phyloP scores from a whole-genome alignment of 2,888 invertebrate species.

The Troglohyphantes excavatus region DNA sequence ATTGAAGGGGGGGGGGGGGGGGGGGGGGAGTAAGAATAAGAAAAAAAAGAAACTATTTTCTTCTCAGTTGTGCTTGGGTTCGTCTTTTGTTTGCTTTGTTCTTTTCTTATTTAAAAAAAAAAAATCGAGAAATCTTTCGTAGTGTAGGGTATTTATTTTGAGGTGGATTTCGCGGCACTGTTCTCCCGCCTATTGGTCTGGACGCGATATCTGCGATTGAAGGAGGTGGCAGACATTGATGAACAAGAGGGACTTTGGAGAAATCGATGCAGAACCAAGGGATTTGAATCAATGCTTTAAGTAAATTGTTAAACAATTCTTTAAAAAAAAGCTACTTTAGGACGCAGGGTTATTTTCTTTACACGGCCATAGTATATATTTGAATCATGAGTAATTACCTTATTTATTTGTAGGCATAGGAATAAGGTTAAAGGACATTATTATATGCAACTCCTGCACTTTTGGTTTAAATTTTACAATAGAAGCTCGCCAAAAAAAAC shows the following conservation, averaged over 20 bases:
- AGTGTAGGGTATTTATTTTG: slow-evolving; percentile 59
- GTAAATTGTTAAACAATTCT: no score
- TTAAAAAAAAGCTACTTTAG: no score
- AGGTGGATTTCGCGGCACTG: slow-evolving; percentile 8
- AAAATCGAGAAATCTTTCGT: slow-evolving; percentile 29
- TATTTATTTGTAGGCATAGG: no score
- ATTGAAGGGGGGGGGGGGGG: slow-evolving; percentile 27
- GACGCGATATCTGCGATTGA: slow-evolving; percentile 19
- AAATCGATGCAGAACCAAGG: background rate
- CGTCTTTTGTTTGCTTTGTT: slow-evolving; percentile 33
- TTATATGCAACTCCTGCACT: no score
- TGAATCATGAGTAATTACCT: no score
- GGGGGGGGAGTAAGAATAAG: slow-evolving; percentile 4
- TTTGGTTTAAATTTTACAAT: no score
- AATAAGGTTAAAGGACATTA: no score
- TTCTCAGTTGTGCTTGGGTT: slow-evolving; percentile 33
- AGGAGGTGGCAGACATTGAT: slow-evolving; percentile 31
- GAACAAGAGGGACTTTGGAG: background rate
- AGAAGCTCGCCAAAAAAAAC: no score
- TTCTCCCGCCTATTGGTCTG: slow-evolving; percentile 30
- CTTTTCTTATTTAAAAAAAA: no score
- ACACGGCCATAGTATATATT: no score
- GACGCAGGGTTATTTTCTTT: no score
- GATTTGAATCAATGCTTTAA: no score
- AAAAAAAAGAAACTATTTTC: slow-evolving; percentile 21